Base-by-base conservation (phyloP, 2,888 invertebrate genomes). In the Apamea crenata region DNA sequence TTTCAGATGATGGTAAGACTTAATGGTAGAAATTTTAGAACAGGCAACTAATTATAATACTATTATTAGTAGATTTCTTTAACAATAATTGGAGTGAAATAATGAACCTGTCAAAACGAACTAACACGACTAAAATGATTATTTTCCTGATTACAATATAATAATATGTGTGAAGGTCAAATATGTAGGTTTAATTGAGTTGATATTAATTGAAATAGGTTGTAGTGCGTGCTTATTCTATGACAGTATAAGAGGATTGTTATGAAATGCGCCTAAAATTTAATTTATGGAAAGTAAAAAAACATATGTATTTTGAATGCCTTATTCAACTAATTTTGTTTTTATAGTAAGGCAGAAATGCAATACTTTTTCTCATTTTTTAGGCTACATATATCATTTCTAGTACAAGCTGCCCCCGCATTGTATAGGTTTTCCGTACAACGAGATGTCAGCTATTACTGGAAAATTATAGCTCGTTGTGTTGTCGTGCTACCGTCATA, bases 1-100 rank as follows among this genome's bases (percentile, higher is more conserved):
- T 87, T 85, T 70, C 40, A 63, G 21, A 80, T 74, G n/a, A 84
- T 87, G 68, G 78, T 75, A 85, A 67, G 1, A 78, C 67, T 78
- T 71, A 66, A 82, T 72, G 78, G 74, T 75, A 85, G 53, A 84
- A 76, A 82, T 69, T 77, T 74, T n/a, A 78, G 65, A 65, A 68
- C 69, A 77, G 61, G 80, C 78, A 74, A 85, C 68, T 73, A 59
- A 81, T 40, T 61, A 66, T 56, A 81, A 63, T 50, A 79, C 77
- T 78, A 78, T 61, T 16, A 56, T 81, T 73, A 72, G 14, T 85
- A 56, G 8, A 50, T 65, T 70, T 70, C 16, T 66, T 21, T 53
- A 65, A 66, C 2, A 56, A 70, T 66, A 40, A 69, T 40, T 65
- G 2, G 8, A 44, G 21, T 44, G 25, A 16, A 70, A n/a, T 69